Conservation (phyloP, 2,113 vertebrate genomes). For the Marcusenius ussheri region DNA sequence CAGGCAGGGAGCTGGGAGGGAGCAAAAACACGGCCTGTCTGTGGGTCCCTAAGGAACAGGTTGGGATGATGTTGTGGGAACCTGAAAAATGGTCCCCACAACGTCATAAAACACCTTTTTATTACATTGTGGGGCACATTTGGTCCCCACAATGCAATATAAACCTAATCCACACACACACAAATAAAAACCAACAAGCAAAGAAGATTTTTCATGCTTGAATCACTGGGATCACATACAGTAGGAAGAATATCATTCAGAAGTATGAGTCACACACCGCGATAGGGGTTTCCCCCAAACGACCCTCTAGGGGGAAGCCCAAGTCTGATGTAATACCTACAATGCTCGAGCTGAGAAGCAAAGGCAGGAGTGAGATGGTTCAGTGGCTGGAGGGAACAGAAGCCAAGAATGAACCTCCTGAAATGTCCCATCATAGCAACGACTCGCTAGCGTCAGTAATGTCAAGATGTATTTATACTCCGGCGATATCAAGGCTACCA, state of each 20-base stretch:
- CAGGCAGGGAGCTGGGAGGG: not conserved
- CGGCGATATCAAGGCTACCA: not conserved
- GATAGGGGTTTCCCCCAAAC: not conserved
- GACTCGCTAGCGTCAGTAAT: not conserved
- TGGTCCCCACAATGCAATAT: not conserved
- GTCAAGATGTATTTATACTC: not conserved
- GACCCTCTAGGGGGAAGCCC: not conserved
- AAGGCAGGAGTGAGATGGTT: not conserved
- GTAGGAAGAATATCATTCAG: not conserved
- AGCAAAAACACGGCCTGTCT: not conserved
- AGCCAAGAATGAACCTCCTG: not conserved
- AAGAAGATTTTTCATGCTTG: not conserved
- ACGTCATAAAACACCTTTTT: no score
- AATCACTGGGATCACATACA: not conserved
- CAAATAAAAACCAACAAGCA: not conserved
- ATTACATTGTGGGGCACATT: no score
- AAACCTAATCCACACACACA: not conserved
- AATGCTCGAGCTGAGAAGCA: not conserved
- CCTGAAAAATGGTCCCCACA: not conserved
- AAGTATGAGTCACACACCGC: not conserved
- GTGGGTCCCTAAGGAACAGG: not conserved
- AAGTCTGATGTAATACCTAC: not conserved
- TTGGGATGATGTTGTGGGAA: not conserved
- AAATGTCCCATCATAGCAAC: not conserved
- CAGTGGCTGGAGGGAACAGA: not conserved